A percentile compares a stretch with the other conserved stretches of the same genome.
These are phyloP conservation scores for Triplophysa siluroides DNA, from an alignment of 2,113 vertebrate genomes.

Conservation along the genomic window DNA sequence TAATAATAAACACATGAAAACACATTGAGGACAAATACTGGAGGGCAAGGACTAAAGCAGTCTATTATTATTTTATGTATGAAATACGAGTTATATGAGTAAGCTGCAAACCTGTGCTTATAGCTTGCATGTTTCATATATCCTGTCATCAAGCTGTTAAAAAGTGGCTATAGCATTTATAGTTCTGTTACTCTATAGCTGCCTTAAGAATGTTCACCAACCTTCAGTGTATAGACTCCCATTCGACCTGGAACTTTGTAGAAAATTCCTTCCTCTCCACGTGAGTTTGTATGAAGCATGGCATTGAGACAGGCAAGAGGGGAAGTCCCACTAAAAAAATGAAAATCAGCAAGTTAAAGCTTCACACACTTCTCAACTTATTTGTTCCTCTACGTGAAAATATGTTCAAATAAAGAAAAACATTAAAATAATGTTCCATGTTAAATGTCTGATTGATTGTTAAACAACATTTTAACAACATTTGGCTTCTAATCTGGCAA, in stretches of 20 bases:
- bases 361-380: not conserved
- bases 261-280: slow-evolving; percentile 98
- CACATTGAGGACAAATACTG: not conserved
- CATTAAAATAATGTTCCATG: not conserved
- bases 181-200: no score
- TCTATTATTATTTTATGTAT: no score
- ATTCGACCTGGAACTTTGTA: slow-evolving; percentile 98
- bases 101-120: no score
- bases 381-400: no score
- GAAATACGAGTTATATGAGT: no score
- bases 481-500: not conserved
- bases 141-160: no score
- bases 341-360: slow-evolving; percentile 18
- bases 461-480: no score
- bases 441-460: not conserved
- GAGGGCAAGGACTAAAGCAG: not conserved
- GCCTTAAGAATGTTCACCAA: slow-evolving; percentile 61
- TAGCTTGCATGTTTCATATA: no score
- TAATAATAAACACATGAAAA: not conserved
- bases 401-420: not conserved
- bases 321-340: slow-evolving; percentile 86
- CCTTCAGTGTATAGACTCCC: slow-evolving; percentile 99
- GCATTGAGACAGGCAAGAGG: slow-evolving; percentile 97
- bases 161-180: no score
- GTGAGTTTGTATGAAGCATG: slow-evolving; percentile 97